Conservation (phyloP, 2,888 invertebrate genomes). For the Pristionchus japonicus region DNA sequence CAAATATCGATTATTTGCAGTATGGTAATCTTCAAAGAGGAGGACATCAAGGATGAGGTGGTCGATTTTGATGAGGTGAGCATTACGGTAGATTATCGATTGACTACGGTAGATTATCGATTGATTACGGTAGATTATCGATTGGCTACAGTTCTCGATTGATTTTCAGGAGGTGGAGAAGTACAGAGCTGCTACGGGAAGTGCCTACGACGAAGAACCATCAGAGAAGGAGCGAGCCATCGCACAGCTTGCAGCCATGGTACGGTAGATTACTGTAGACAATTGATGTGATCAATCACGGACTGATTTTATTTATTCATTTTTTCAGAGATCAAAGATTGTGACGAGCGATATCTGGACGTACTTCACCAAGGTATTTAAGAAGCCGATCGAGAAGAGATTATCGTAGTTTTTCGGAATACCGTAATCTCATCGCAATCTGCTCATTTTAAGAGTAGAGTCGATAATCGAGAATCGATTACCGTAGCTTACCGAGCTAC, state of each 20-base stretch:
- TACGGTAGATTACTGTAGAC: not conserved
- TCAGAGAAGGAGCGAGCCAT: not conserved
- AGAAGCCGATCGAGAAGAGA: no score
- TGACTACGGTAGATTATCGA: not conserved
- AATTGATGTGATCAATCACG: not conserved
- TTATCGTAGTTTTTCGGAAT: no score
- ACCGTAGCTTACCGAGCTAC: not conserved
- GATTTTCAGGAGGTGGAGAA: not conserved
- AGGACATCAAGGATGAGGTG: not conserved
- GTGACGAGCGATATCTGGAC: constrained; percentile 1
- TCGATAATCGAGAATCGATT: not conserved
- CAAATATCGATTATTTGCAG: not conserved
- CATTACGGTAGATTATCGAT: not conserved
- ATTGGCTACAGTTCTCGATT: not conserved
- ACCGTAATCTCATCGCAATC: not conserved
- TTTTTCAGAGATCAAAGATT: not conserved
- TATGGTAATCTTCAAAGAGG: not conserved
- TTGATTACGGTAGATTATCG: not conserved
- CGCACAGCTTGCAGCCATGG: not conserved
- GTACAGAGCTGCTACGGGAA: not conserved
- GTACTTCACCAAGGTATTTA: constrained; percentile 7
- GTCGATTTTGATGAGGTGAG: not conserved
- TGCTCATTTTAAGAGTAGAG: no score
- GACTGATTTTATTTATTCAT: not conserved
- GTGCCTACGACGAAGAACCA: not conserved